These are phyloP conservation scores for Blastomussa wellsi DNA, from an alignment of 92 coral and sea anemone species.

Conservation along the genomic window DNA sequence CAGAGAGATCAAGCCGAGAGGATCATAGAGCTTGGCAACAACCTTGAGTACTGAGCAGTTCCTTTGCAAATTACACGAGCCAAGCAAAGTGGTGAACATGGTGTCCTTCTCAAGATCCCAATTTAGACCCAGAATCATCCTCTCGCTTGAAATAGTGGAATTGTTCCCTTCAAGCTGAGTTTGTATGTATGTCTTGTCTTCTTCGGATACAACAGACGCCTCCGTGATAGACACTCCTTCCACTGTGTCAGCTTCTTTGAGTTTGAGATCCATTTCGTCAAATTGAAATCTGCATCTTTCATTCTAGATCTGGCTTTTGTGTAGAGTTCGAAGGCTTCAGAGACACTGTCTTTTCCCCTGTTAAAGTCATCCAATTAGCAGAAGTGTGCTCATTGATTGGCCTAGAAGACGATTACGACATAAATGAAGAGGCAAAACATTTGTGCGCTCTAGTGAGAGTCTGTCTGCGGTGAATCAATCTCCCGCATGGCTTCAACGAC, in stretches of 20 bases:
- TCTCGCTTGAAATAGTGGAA: not conserved
- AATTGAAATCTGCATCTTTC: slow-evolving; percentile 17
- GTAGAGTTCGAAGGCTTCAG: slow-evolving; percentile 7
- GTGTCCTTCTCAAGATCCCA: slow-evolving; percentile 1
- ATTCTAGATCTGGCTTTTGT: slow-evolving; percentile 13
- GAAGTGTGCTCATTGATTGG: too few species aligned
- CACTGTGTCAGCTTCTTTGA: not conserved
- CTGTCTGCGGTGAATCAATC: too few species aligned
- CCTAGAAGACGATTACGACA: too few species aligned
- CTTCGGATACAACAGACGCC: not conserved
- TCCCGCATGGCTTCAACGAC: too few species aligned
- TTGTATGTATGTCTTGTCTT: slow-evolving; percentile 1
- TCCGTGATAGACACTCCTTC: not conserved
- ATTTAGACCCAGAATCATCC: slow-evolving; percentile 14
- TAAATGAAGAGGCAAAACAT: too few species aligned
- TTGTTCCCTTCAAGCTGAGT: slow-evolving; percentile 7
- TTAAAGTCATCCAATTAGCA: slow-evolving; percentile 1
- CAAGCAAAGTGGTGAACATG: not conserved
- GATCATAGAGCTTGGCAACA: slow-evolving; percentile 19
- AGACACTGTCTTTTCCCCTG: slow-evolving; percentile 18
- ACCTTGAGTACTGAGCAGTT: slow-evolving; percentile 5
- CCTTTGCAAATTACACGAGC: slow-evolving; percentile 6
- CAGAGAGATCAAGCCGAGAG: slow-evolving; percentile 19
- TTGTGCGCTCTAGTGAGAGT: too few species aligned
- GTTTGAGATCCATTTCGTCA: slow-evolving; percentile 21